phyloP scores from a whole-genome alignment of 2,797 vertebrate species.

The Thripadectes ignobilis region DNA sequence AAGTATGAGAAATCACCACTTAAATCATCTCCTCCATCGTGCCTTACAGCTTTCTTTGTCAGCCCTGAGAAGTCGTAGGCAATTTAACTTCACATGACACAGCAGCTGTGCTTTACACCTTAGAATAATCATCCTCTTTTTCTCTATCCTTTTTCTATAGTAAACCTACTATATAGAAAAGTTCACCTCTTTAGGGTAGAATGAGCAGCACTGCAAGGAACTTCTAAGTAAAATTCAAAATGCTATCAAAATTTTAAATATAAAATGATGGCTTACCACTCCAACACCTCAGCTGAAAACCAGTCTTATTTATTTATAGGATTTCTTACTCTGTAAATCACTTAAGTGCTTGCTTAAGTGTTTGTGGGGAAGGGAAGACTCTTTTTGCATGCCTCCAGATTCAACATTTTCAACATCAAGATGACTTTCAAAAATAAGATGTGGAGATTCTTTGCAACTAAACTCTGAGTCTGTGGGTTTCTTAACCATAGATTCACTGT shows the following conservation, averaged over 20 bases:
- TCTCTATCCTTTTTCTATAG: not conserved
- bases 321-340: not conserved
- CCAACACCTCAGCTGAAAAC: not conserved
- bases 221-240: not conserved
- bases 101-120: not conserved
- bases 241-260: not conserved
- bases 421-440: not conserved
- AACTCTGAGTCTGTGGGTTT: not conserved
- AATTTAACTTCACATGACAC: not conserved
- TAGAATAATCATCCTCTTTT: not conserved
- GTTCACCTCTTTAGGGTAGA: not conserved
- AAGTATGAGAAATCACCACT: not conserved
- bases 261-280: not conserved
- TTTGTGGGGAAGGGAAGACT: not conserved
- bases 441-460: not conserved
- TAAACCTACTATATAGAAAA: not conserved
- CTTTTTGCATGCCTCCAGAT: not conserved
- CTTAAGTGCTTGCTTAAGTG: not conserved
- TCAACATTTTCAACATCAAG: not conserved
- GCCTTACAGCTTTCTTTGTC: not conserved
- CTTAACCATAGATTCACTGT: not conserved
- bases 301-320: not conserved
- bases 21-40: not conserved
- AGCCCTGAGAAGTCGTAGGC: not conserved
- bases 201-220: not conserved